Percentiles rank a stretch among this genome's conserved stretches.
These are phyloP conservation scores for Eidolon helvum DNA, from an alignment of 2,113 vertebrate genomes.

Conservation along the genomic window DNA sequence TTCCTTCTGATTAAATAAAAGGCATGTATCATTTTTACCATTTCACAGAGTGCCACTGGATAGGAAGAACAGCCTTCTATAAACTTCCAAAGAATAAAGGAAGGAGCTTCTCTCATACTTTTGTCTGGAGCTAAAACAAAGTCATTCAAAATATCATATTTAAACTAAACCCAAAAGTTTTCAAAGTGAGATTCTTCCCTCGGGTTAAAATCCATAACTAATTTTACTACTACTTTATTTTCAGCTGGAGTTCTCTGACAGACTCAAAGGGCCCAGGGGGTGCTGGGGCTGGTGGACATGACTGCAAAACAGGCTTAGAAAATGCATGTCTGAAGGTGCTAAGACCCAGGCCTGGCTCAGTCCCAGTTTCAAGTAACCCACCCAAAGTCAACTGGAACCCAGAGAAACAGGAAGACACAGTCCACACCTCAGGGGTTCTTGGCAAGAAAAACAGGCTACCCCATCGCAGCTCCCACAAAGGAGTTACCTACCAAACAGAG, in stretches of 20 bases:
- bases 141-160: not conserved
- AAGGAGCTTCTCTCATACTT: not conserved
- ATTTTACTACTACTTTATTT: not conserved
- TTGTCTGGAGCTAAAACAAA: not conserved
- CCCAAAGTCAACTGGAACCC: not conserved
- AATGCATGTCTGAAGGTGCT: not conserved
- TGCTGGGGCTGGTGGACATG: fast-evolving
- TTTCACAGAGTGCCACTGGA: not conserved
- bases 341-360: not conserved
- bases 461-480: not conserved
- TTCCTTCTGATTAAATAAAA: not conserved
- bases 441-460: not conserved
- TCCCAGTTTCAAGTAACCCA: not conserved
- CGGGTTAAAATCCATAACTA: not conserved
- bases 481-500: not conserved
- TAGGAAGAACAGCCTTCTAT: not conserved
- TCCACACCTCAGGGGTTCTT: not conserved
- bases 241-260: not conserved
- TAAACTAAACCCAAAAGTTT: not conserved
- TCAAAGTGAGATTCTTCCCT: not conserved
- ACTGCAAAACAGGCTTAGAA: not conserved
- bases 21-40: not conserved
- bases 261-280: not conserved
- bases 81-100: not conserved
- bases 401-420: not conserved